Evolutionary conservation across 2,113 vertebrate species (phyloP), one percentile per base, ranked within the genome.

Genomic region (Scomber scombrus): DNA sequence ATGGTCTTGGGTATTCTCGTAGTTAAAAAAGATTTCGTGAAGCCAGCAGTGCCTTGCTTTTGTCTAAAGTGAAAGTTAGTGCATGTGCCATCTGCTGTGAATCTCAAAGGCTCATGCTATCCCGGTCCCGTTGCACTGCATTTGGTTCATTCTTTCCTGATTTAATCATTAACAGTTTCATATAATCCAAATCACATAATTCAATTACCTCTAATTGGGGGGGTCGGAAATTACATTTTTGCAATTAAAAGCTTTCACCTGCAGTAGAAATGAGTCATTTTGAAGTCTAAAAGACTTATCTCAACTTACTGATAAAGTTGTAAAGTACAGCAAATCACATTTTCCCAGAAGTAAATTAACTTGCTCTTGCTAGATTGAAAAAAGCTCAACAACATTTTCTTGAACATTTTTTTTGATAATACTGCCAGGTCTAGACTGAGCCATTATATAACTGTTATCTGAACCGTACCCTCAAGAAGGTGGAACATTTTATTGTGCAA

Each of bases 51-150:
- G 34, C 26, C 45, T 10, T 69, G 21, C 52, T 67, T 74, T 29
- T 34, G 55, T 75, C 29, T 18, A 45, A 79, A 77, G 34, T 73
- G 11, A 18, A 73, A 65, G 76, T 81, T 79, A 49, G 19, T 55
- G 62, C 43, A 52, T 70, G 54, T 71, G 55, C 78, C 79, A 85
- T 78, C 74, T 85, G 82, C 26, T 65, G 49, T 62, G 34, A 65
- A 54, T 67, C 60, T 43, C 77, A 40, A 51, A 72, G 23, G 45
- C 65, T 55, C 62, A 43, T 47, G 65, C 8, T 63, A 49, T 49
- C 68, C 18, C 64, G 26, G 23, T 75, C 16, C 55, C n/a, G 23
- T 64, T 71, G 49, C 56, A 4, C 45, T 69, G 52, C 2, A 19
- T 3, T 66, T 55, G 14, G 7, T 55, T 72, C 6, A 58, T 68